These are phyloP conservation scores for Habroteleia sp. DNA, from an alignment of 2,888 invertebrate species.

Conservation along the genomic window DNA sequence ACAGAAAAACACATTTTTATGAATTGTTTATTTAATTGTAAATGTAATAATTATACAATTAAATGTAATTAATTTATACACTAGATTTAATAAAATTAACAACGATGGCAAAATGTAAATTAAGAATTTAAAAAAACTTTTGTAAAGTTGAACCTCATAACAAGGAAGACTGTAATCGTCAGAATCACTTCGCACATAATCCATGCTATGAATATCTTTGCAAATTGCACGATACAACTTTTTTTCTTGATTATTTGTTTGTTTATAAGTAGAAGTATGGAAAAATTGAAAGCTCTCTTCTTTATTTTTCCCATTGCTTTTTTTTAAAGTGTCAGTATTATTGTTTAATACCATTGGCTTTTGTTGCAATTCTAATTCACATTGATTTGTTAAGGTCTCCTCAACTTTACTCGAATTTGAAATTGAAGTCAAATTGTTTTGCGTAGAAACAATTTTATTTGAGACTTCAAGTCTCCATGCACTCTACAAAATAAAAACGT, in stretches of 20 bases:
- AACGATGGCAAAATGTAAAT: no score
- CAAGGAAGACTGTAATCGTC: conserved; percentile 41
- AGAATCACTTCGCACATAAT: conserved; percentile 64
- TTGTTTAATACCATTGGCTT: neutral
- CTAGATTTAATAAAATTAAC: no score
- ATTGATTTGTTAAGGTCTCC: no score
- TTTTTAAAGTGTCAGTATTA: neutral
- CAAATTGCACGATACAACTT: conserved; percentile 67
- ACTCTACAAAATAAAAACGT: no score
- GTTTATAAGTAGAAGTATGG: conserved; percentile 6
- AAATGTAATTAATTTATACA: no score
- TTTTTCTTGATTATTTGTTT: conserved; percentile 54
- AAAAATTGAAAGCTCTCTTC: conserved; percentile 8
- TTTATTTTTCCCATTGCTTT: conserved; percentile 6
- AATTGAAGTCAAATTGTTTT: no score
- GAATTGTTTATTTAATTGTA: no score
- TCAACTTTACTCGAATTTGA: no score
- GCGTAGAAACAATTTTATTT: no score
- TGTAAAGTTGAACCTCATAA: neutral
- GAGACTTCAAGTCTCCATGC: no score
- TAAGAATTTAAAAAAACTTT: neutral
- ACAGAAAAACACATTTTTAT: no score
- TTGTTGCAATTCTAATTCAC: neutral
- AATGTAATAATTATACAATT: no score
- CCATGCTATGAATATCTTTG: conserved; percentile 71